Conservation (phyloP, 2,888 invertebrate species). For the Epinotia ramella region DNA sequence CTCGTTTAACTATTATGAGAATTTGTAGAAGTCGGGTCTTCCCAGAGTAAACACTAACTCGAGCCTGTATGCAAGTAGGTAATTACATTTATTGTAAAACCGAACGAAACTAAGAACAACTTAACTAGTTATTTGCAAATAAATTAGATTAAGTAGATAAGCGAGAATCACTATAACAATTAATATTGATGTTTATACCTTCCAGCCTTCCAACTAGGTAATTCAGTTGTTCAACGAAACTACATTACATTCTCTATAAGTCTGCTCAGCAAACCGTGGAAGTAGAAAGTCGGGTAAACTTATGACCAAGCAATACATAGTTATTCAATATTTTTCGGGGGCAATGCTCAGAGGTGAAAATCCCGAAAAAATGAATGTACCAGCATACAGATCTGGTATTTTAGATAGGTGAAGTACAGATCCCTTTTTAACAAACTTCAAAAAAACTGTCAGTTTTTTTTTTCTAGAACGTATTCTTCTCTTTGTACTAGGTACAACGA, state of each 20-base stretch:
- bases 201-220: background rate
- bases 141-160: background rate
- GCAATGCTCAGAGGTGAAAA: too few relatives aligned
- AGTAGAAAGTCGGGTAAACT: background rate
- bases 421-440: too few relatives aligned
- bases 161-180: background rate
- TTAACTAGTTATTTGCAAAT: background rate
- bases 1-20: background rate
- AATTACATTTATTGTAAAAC: background rate
- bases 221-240: conserved; percentile 3
- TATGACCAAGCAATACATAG: background rate
- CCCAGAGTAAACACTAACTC: background rate
- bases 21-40: background rate
- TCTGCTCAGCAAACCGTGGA: background rate
- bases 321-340: background rate
- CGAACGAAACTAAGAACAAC: background rate
- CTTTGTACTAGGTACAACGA: too few relatives aligned
- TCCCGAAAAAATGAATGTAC: too few relatives aligned
- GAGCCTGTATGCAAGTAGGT: background rate
- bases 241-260: background rate
- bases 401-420: too few relatives aligned
- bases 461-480: too few relatives aligned
- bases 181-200: background rate
- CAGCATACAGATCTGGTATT: too few relatives aligned
- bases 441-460: too few relatives aligned